Evolutionary conservation across 2,797 vertebrate genomes (phyloP).

Genomic region (Holocentrus rufus): DNA sequence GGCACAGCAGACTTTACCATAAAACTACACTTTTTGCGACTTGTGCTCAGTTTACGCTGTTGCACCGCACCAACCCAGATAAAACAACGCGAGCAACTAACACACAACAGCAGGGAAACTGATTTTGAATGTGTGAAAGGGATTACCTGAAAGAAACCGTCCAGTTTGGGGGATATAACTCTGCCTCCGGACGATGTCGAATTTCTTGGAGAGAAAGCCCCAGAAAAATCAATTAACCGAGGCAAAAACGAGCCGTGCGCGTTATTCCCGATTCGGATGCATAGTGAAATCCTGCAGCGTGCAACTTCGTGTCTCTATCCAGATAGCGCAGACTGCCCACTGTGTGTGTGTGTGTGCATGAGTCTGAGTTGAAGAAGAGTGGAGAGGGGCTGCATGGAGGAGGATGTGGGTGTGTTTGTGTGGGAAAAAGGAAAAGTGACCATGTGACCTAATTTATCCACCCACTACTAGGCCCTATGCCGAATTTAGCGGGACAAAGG

Average conservation of each 20-base stretch:
- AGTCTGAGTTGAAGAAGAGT: constrained; percentile 56
- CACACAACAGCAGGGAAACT: constrained; percentile 10
- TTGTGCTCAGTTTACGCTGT: background rate
- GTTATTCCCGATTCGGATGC: constrained; percentile 53
- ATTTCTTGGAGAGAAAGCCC: constrained; percentile 15
- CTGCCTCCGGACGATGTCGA: constrained; percentile 38
- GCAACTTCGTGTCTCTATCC: constrained; percentile 59
- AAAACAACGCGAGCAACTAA: constrained; percentile 15
- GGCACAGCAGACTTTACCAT: background rate
- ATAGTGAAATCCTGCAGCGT: constrained; percentile 50
- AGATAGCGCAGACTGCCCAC: constrained; percentile 52
- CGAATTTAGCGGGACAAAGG: constrained; percentile 71
- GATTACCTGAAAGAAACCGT: constrained; percentile 65
- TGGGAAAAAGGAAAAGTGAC: constrained; percentile 80
- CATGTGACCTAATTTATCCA: constrained; percentile 80
- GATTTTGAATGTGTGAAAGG: constrained; percentile 23
- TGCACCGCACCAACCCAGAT: too few relatives aligned
- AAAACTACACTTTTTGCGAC: constrained; percentile 1
- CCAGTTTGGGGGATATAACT: background rate
- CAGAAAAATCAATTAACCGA: constrained; percentile 13
- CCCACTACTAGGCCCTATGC: constrained; percentile 72
- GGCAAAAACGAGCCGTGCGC: background rate
- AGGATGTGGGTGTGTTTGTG: constrained; percentile 80
- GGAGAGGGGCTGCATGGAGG: constrained; percentile 68
- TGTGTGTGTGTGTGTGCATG: constrained; percentile 24